Evolutionary conservation across 2,888 invertebrate species (phyloP), one percentile per base, ranked within the genome.

Genomic region (Spilosoma lubricipeda): DNA sequence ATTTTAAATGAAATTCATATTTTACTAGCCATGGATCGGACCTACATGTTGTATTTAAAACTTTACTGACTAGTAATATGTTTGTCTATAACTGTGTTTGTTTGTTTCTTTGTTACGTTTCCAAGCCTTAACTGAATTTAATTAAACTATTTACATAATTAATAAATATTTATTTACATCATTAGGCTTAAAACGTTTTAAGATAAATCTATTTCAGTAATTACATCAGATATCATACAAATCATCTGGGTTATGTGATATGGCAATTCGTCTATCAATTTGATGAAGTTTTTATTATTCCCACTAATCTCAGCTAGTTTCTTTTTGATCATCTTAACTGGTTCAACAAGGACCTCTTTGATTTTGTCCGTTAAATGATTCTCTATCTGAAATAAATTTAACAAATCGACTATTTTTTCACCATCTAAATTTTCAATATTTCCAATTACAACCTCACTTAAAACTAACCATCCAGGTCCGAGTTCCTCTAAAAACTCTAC

Each of bases 341-440:
- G 82, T 33, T 30, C 59, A 7, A 72, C 73, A 64, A 86, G 1
- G 11, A 77, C 64, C 0, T 48, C 67, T 27, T 79, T 79, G 23
- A 85, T 75, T 20, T n/a, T 74, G 11, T 81, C 48, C 0, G 71
- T 73, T 11, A 84, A 45, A 30, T 70, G 36, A 4, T 74, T 52
- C 0, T 78, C 79, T 0, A 77, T 65, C 64, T 78, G 71, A 4
- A 72, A 78, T 11, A 84, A 82, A 39, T 80, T 73, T 39, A 86
- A 72, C 0, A 83, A 71, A 9, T 73, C 66, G 42, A 80, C 76
- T 45, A 85, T 63, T 33, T 69, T 76, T 20, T 74, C 69, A 13
- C 79, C 77, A 73, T 87, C 78, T 23, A 81, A 59, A 11, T 79
- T 52, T 33, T 74, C 78, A 4, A 86, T 67, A 23, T 76, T 79